A percentile compares a stretch with the other conserved stretches of the same genome.
These are phyloP conservation scores for Odontophorus gujanensis DNA, from an alignment of 2,113 vertebrate species.

Conservation along the genomic window DNA sequence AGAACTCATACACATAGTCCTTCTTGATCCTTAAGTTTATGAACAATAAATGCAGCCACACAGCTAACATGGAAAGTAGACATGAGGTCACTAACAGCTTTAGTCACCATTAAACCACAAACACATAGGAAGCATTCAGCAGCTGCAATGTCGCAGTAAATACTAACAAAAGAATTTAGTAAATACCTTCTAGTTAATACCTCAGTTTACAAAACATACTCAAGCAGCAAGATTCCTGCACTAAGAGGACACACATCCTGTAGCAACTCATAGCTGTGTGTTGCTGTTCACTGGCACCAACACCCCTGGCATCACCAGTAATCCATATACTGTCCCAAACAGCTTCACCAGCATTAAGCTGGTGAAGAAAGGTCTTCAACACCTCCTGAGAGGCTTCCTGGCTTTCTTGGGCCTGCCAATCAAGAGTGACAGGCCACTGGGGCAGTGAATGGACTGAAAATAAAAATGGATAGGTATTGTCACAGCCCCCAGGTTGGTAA, in stretches of 20 bases:
- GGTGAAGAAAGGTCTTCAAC: not conserved
- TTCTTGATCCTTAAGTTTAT: not conserved
- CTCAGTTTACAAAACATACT: not conserved
- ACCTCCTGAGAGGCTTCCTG: not conserved
- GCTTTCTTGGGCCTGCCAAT: not conserved
- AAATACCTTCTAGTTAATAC: not conserved
- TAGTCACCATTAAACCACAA: not conserved
- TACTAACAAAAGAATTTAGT: not conserved
- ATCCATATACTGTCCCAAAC: not conserved
- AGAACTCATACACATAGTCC: not conserved
- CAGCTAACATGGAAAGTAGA: not conserved
- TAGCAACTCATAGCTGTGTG: not conserved
- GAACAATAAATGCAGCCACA: not conserved
- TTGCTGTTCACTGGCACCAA: not conserved
- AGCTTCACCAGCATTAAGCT: not conserved
- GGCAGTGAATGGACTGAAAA: not conserved
- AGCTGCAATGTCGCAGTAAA: not conserved
- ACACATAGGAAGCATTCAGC: not conserved
- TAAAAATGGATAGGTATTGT: not conserved
- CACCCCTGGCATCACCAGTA: not conserved
- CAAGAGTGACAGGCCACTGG: not conserved
- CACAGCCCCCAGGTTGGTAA: not conserved
- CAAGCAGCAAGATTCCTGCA: not conserved
- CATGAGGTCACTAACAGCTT: not conserved
- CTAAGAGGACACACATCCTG: not conserved